These are phyloP conservation scores for Calameuta idolon DNA, from an alignment of 2,888 invertebrate genomes.

Conservation along the genomic window DNA sequence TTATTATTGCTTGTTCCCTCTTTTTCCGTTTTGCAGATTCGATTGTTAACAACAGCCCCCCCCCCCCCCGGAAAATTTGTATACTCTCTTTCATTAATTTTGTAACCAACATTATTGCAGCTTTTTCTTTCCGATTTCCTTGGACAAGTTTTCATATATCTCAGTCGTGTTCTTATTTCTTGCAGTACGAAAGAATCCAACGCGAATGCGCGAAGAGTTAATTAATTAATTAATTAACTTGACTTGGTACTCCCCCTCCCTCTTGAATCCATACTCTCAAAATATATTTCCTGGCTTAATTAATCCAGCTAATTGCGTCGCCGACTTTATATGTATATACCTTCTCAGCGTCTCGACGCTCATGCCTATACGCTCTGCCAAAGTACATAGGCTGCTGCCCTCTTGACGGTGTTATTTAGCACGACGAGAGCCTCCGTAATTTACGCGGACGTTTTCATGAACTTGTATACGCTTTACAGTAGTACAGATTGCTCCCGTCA, in stretches of 20 bases:
- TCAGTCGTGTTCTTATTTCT: not conserved
- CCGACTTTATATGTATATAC: not conserved
- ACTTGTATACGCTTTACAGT: not conserved
- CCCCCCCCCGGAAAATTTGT: not conserved
- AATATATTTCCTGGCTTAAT: not conserved
- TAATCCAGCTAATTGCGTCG: not conserved
- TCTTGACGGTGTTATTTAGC: not conserved
- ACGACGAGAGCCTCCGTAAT: not conserved
- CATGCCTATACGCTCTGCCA: not conserved
- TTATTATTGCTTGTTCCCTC: not conserved
- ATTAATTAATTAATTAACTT: not conserved
- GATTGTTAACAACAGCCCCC: not conserved
- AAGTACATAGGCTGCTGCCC: not conserved
- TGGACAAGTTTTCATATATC: not conserved
- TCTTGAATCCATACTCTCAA: not conserved
- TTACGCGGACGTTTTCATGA: not conserved
- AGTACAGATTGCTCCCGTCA: not conserved
- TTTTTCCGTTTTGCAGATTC: not conserved
- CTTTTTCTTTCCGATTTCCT: not conserved
- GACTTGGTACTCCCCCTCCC: not conserved
- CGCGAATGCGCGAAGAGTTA: not conserved
- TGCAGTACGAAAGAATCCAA: not conserved
- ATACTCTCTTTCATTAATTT: not conserved
- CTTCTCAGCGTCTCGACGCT: not conserved
- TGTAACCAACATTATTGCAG: not conserved